Base-by-base conservation (phyloP, 1,140 invertebrate genomes). In the Sminthurinus signatus region DNA sequence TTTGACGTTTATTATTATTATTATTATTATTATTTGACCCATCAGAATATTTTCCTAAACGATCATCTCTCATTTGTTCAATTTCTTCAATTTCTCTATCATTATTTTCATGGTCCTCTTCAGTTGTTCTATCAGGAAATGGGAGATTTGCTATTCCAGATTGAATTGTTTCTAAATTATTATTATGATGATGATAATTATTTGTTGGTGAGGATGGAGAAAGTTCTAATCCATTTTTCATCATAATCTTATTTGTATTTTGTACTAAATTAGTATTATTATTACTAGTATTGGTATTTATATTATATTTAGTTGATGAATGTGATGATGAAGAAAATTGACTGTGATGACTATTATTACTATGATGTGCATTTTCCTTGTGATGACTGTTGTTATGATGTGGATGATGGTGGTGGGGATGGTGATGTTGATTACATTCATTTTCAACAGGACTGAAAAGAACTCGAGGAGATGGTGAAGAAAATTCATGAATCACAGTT, bases 401-500 rank as follows among this genome's bases (percentile, higher is more conserved):
- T n/a, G n/a, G n/a, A n/a, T 36, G 32, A 36, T 15, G 5, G 19
- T n/a, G 5, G n/a, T 48, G 44, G 23, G 4, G 56, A 8, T 1
- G 14, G 19, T 17, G n/a, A 15, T 0, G 39, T 25, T 31, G 50
- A 42, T 15, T 23, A 56, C 14, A 51, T 25, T 0, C 14, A 15
- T 36, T 36, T 60, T 23, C n/a, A 25, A 15, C 42, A 39, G 36
- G 31, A 28, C n/a, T 44, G 25, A 0, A n/a, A 36, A 42, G 4
- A n/a, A 8, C 25, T 32, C 43, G 32, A 32, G 21, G 23, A 27
- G 21, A 3, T 3, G 4, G 8, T 3, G 28, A 17, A 39, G 5
- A 2, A 0, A 21, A n/a, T 19, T 58, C 54, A 21, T 23, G 23
- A 43, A 67, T 55, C 12, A 67, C 65, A 1, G 58, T 68, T 48